Conservation (phyloP, 2,113 vertebrate species). For the Acrocephalus kingi region DNA sequence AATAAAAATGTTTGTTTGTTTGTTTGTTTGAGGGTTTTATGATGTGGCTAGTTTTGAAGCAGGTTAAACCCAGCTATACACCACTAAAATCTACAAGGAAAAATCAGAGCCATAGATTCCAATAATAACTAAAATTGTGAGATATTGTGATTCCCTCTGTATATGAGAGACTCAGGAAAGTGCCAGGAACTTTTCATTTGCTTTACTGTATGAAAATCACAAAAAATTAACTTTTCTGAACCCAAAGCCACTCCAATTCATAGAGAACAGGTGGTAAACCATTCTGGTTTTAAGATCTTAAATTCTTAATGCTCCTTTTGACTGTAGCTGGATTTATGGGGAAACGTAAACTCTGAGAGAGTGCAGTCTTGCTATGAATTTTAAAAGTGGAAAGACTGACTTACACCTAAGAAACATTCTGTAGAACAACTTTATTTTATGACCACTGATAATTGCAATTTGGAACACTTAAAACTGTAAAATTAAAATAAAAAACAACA, state of each 20-base stretch:
- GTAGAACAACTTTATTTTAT: slow-evolving; percentile 14
- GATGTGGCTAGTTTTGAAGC: neutral
- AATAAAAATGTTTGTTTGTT: neutral
- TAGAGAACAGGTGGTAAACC: neutral
- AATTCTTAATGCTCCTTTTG: neutral
- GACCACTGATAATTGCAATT: slow-evolving; percentile 39
- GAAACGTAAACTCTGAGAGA: neutral
- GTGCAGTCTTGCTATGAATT: neutral
- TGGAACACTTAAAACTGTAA: slow-evolving; percentile 22
- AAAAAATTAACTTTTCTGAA: neutral
- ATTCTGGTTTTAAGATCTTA: neutral
- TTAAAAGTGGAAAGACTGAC: neutral
- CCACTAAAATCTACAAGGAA: slow-evolving; percentile 13
- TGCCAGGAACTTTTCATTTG: neutral
- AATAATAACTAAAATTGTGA: neutral
- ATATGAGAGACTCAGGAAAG: neutral
- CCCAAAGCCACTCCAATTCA: neutral
- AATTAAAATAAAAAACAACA: slow-evolving; percentile 10
- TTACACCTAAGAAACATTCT: neutral
- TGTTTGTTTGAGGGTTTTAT: neutral
- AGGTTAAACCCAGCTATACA: slow-evolving; percentile 1
- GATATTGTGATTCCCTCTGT: neutral
- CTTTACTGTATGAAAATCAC: neutral
- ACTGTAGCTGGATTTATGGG: neutral
- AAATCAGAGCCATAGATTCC: neutral